These are phyloP conservation scores for Leptarthrus brevirostris DNA, from an alignment of 2,888 invertebrate species.

Conservation along the genomic window DNA sequence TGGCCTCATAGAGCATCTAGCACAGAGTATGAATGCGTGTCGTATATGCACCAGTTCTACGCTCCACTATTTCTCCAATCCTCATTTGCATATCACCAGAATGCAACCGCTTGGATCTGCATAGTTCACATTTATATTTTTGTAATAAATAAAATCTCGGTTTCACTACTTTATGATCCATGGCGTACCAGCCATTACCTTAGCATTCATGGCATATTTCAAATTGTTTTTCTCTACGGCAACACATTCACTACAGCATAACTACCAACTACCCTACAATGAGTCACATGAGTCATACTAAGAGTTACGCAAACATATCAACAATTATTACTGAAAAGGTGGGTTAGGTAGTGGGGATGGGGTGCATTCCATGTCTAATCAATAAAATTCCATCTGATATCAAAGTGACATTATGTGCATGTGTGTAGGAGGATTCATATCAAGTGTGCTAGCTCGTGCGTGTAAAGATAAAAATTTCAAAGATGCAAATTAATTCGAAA, in stretches of 20 bases:
- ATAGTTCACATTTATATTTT: background rate
- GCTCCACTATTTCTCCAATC: background rate
- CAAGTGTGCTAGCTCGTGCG: constrained; percentile 26
- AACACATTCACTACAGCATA: constrained; percentile 10
- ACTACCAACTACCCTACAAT: constrained; percentile 6
- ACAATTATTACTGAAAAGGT: background rate
- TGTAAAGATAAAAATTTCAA: constrained; percentile 29
- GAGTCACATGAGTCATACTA: constrained; percentile 30
- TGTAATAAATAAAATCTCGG: background rate
- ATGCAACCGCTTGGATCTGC: constrained; percentile 8
- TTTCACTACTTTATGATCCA: background rate
- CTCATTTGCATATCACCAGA: constrained; percentile 34
- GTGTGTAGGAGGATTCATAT: background rate
- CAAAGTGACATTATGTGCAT: constrained; percentile 29
- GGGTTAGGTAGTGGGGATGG: background rate
- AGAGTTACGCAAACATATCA: constrained; percentile 19
- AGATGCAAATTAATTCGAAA: constrained; percentile 43
- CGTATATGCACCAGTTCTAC: constrained; percentile 17
- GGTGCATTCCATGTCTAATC: constrained; percentile 36
- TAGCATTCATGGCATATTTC: background rate
- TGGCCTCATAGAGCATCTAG: constrained; percentile 15
- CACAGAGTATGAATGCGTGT: background rate
- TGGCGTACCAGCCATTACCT: constrained; percentile 6
- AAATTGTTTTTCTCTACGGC: background rate
- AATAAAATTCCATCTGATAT: constrained; percentile 37